A percentile compares a stretch with the other conserved stretches of the same genome.
These are phyloP conservation scores for Pogonomyrmex barbatus DNA, from an alignment of 1,140 invertebrate species.

Conservation along the genomic window DNA sequence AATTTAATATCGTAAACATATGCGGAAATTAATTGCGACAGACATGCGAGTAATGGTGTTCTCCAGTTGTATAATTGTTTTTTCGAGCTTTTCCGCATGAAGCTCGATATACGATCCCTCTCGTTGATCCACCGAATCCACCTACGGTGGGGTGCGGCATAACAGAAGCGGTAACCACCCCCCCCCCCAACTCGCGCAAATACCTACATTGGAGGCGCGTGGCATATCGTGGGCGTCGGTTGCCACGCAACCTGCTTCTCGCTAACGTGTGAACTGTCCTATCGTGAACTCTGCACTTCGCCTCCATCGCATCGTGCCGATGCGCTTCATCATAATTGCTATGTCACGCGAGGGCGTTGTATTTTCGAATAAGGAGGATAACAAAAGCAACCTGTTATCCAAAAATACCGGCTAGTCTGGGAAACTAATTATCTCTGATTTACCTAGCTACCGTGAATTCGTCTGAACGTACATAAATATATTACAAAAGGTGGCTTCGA, in stretches of 20 bases:
- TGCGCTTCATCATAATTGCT: conserved; percentile 24
- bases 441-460: not conserved
- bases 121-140: conserved; percentile 41
- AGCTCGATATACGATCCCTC: not conserved
- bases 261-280: conserved; percentile 62
- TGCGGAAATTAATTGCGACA: not conserved
- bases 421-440: not conserved
- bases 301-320: not conserved
- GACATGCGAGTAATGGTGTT: not conserved
- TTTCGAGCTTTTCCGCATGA: not conserved
- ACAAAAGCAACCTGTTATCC: not conserved
- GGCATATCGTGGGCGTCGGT: conserved; percentile 81
- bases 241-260: conserved; percentile 79
- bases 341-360: conserved; percentile 26
- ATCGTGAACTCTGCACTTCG: conserved; percentile 75
- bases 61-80: conserved; percentile 47
- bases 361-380: conserved; percentile 2
- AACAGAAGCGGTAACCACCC: conserved; percentile 17
- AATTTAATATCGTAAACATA: conserved; percentile 1
- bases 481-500: not conserved
- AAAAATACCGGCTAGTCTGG: not conserved
- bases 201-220: conserved; percentile 73
- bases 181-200: conserved; percentile 12
- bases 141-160: conserved; percentile 36
- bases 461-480: no score